Conservation (phyloP, 2,888 invertebrate species). For the Heteropelma amictum region DNA sequence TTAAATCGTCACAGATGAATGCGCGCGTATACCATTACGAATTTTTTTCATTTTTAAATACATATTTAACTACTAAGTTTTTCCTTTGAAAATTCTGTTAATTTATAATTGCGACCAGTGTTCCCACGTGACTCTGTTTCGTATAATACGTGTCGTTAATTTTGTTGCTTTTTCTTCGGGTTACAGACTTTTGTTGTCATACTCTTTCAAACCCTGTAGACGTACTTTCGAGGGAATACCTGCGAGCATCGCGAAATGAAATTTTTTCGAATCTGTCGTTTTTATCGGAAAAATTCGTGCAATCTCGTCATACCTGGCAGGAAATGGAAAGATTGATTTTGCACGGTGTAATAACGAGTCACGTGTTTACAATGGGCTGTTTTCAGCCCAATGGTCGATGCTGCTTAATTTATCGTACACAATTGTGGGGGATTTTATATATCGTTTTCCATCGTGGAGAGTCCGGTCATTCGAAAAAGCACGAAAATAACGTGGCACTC, state of each 20-base stretch:
- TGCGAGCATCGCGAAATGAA: background rate
- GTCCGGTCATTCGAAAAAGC: slow-evolving; percentile 32
- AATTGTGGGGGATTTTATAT: slow-evolving; percentile 18
- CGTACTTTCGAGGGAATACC: background rate
- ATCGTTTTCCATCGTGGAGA: slow-evolving; percentile 30
- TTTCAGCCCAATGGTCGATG: slow-evolving; percentile 13
- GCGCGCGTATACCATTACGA: slow-evolving; percentile 42
- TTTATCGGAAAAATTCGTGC: too few relatives aligned
- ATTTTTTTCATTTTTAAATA: slow-evolving; percentile 31
- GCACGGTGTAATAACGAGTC: slow-evolving; percentile 11
- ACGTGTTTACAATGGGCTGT: slow-evolving; percentile 1
- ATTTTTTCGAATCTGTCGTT: too few relatives aligned
- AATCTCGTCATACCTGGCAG: too few relatives aligned
- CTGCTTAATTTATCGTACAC: slow-evolving; percentile 46
- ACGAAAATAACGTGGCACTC: slow-evolving; percentile 9
- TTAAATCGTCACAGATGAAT: slow-evolving; percentile 44
- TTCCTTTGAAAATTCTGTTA: slow-evolving; percentile 29
- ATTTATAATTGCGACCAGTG: slow-evolving; percentile 31
- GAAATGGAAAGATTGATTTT: too few relatives aligned
- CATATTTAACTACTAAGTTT: slow-evolving; percentile 42
- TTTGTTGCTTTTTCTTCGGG: background rate
- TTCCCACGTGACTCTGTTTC: slow-evolving; percentile 27
- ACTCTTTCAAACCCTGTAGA: too few relatives aligned
- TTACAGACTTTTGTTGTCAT: background rate
- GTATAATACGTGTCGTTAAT: too few relatives aligned